Percentiles rank a stretch among this genome's conserved stretches.
These are phyloP conservation scores for Falco cherrug DNA, from an alignment of 2,797 vertebrate genomes.

Conservation along the genomic window DNA sequence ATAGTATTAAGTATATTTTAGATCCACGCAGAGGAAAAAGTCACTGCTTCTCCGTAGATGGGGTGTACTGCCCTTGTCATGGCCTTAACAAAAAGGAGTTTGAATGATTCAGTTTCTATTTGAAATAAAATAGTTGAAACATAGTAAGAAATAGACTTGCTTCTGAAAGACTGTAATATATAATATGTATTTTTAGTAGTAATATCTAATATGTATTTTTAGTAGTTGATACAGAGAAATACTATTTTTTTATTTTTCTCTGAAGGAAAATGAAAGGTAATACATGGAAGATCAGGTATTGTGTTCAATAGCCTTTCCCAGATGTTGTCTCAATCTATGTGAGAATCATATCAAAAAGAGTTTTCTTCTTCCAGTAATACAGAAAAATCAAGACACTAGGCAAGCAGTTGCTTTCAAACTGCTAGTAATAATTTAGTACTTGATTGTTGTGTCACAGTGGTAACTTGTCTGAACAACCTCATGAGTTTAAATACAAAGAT, in stretches of 20 bases:
- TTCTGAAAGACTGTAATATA: neutral
- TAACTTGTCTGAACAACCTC: neutral
- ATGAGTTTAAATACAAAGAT: neutral
- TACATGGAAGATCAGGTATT: neutral
- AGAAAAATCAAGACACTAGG: neutral
- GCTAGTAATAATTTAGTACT: neutral
- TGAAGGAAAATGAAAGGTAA: neutral
- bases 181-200: neutral
- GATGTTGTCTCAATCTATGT: neutral
- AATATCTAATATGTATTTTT: neutral
- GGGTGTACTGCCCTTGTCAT: neutral
- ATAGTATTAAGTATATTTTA: neutral
- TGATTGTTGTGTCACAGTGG: neutral
- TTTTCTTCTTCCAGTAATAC: slow-evolving; percentile 11
- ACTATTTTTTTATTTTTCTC: neutral
- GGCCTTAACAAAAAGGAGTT: neutral
- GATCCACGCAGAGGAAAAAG: neutral
- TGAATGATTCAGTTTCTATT: neutral
- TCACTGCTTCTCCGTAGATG: neutral
- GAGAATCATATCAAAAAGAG: neutral
- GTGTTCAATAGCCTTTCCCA: neutral
- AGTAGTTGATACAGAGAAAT: neutral
- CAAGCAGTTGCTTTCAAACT: neutral
- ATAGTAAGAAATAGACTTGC: neutral
- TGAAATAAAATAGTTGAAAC: slow-evolving; percentile 28